Evolutionary conservation across 2,797 vertebrate species (phyloP).

Genomic region (Myotis pilosus): DNA sequence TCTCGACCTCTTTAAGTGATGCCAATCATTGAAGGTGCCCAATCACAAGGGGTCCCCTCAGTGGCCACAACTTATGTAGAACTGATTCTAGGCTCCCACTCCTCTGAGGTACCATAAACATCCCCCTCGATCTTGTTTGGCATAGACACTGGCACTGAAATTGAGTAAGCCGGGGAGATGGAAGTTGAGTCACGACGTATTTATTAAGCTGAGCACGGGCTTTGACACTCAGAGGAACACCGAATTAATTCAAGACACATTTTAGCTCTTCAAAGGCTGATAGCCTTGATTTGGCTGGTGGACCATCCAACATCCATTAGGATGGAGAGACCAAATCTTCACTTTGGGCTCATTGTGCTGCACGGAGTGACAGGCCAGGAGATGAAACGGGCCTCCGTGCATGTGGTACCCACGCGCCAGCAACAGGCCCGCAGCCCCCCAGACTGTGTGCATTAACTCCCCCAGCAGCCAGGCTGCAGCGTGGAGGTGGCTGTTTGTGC

Average conservation of each 20-base stretch:
- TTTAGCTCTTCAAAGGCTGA: constrained; percentile 61
- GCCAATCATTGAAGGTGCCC: background rate
- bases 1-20: background rate
- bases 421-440: constrained; percentile 1
- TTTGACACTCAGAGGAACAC: constrained; percentile 58
- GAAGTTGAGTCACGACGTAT: constrained; percentile 56
- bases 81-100: background rate
- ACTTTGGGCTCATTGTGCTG: constrained; percentile 36
- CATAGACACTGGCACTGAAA: constrained; percentile 43
- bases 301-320: constrained; percentile 62
- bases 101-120: constrained; percentile 1
- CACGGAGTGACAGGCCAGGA: constrained; percentile 28
- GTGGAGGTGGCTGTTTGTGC: constrained; percentile 68
- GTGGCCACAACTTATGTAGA: background rate
- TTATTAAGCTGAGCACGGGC: constrained; percentile 62
- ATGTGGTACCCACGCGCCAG: background rate
- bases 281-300: constrained; percentile 25
- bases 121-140: background rate
- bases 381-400: constrained; percentile 51
- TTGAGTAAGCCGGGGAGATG: background rate
- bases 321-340: constrained; percentile 62
- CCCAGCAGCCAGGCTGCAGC: constrained; percentile 40
- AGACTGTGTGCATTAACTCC: constrained; percentile 42
- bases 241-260: constrained; percentile 70
- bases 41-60: background rate